Evolutionary conservation across 2,113 vertebrate species (phyloP).

Genomic region (Grammomys dolichurus): DNA sequence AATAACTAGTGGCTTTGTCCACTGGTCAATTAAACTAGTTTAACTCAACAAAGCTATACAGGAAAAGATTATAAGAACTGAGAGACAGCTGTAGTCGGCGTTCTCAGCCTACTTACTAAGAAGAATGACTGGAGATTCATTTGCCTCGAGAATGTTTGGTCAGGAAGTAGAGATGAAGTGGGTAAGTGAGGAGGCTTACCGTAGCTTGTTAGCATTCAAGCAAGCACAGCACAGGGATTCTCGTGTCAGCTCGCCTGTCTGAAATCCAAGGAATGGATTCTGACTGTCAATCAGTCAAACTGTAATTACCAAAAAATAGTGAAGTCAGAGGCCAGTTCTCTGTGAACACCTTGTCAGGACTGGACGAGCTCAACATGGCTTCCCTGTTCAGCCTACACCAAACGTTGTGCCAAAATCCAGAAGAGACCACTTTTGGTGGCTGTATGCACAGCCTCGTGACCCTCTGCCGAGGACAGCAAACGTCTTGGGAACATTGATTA

Average conservation of each 20-base stretch:
- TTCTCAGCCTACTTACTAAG: neutral
- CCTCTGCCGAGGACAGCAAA: conserved; percentile 13
- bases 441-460: conserved; percentile 27
- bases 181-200: conserved; percentile 29
- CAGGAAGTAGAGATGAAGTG: neutral
- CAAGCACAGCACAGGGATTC: conserved; percentile 74
- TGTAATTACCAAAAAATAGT: conserved; percentile 82
- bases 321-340: conserved; percentile 69
- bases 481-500: neutral
- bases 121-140: conserved; percentile 26
- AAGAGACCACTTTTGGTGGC: neutral
- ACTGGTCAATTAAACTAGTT: neutral
- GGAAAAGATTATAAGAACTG: neutral
- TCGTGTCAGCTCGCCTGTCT: conserved; percentile 81
- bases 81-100: neutral
- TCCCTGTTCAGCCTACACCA: conserved; percentile 15
- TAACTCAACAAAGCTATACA: neutral
- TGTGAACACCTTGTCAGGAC: conserved; percentile 75
- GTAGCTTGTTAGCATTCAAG: conserved; percentile 80
- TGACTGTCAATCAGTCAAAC: conserved; percentile 80
- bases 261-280: conserved; percentile 79
- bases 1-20: neutral
- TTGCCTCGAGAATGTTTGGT: conserved; percentile 58
- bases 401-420: neutral
- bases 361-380: neutral